These are phyloP conservation scores for Indicator indicator DNA, from an alignment of 2,113 vertebrate species.

Conservation along the genomic window DNA sequence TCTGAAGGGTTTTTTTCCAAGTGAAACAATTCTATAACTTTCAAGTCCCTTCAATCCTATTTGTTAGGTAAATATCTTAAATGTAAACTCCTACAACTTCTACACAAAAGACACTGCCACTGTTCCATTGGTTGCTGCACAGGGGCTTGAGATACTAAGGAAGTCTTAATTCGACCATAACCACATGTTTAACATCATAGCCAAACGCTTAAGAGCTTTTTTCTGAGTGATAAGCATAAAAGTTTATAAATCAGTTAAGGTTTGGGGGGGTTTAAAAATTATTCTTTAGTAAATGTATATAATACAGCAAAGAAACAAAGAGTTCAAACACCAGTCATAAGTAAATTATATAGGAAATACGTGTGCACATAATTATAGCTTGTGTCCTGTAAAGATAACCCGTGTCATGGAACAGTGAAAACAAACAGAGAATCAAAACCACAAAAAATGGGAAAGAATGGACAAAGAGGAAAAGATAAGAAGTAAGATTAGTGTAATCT, in stretches of 20 bases:
- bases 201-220: background rate
- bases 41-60: background rate
- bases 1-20: no score
- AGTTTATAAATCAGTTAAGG: conserved; percentile 2
- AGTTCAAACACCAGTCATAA: conserved; percentile 31
- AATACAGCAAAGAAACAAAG: background rate
- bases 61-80: background rate
- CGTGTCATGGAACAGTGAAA: conserved; percentile 39
- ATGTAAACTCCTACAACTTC: background rate
- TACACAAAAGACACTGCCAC: background rate
- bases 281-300: background rate
- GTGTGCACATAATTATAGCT: background rate
- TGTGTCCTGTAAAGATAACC: conserved; percentile 25
- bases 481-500: conserved; percentile 35
- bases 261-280: background rate
- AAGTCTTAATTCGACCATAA: background rate
- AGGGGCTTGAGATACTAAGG: background rate
- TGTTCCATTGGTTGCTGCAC: background rate
- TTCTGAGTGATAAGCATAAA: conserved; percentile 1
- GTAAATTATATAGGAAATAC: conserved; percentile 3
- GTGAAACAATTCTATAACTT: background rate
- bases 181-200: background rate
- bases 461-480: conserved; percentile 26
- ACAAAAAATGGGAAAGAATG: background rate
- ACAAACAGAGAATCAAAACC: conserved; percentile 10